These are phyloP conservation scores for Melanotaenia parkinsoni DNA, from an alignment of 2,797 vertebrate species.

Conservation along the genomic window DNA sequence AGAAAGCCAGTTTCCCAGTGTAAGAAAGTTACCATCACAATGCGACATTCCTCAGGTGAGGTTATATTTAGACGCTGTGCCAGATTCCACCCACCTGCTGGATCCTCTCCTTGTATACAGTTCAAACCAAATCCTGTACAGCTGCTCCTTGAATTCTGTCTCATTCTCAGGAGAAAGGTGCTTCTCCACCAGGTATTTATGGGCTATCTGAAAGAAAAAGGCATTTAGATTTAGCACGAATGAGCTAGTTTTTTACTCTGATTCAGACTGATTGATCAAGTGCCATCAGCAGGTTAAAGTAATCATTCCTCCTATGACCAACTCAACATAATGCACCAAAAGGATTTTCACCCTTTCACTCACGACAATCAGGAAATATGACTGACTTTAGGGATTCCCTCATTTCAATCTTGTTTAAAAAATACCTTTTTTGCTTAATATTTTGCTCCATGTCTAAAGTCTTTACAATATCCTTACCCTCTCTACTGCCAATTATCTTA, in stretches of 20 bases:
- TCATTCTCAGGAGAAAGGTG: constrained; percentile 77
- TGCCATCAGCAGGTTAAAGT: no score
- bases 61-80: constrained; percentile 13
- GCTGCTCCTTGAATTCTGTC: constrained; percentile 82
- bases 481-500: not conserved
- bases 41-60: constrained; percentile 45
- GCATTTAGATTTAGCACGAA: not conserved
- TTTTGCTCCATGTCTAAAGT: not conserved
- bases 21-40: constrained; percentile 3
- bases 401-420: not conserved
- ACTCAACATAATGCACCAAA: no score
- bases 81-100: constrained; percentile 77
- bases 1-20: constrained; percentile 28
- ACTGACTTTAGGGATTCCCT: not conserved
- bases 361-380: not conserved
- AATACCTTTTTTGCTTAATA: not conserved
- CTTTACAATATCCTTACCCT: no score
- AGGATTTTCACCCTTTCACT: not conserved
- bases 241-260: no score
- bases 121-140: constrained; percentile 87
- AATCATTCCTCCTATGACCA: no score
- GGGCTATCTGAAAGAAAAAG: constrained; percentile 77
- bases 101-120: constrained; percentile 84
- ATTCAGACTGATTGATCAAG: no score
- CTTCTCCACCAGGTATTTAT: constrained; percentile 84